Conservation (phyloP, 2,888 invertebrate genomes). For the Artemia sp. region DNA sequence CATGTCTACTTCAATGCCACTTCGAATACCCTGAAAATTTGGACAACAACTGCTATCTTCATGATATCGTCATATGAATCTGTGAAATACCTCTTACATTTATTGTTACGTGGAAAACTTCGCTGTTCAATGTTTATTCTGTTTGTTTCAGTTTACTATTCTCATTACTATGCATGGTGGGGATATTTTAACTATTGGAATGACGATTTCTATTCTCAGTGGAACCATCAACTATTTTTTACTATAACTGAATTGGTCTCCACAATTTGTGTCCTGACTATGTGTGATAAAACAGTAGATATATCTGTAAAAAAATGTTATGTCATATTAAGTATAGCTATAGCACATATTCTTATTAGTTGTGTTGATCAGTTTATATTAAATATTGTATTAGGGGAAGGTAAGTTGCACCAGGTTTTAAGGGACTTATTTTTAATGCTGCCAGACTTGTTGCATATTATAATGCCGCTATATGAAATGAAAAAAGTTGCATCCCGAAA, state of each 20-base stretch:
- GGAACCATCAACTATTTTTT: constrained; percentile 50
- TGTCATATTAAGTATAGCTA: constrained; percentile 41
- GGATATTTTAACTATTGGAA: constrained; percentile 51
- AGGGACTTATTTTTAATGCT: constrained; percentile 50
- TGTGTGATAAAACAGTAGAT: constrained; percentile 38
- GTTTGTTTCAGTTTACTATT: constrained; percentile 45
- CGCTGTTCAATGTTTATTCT: constrained; percentile 44
- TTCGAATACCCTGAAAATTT: constrained; percentile 46
- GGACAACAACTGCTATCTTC: constrained; percentile 42
- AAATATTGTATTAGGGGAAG: constrained; percentile 46
- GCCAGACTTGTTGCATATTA: constrained; percentile 45
- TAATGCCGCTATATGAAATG: constrained; percentile 37
- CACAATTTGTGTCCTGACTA: constrained; percentile 40
- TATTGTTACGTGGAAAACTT: constrained; percentile 39
- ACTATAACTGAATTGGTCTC: constrained; percentile 45
- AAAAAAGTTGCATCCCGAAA: constrained; percentile 27
- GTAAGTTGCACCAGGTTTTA: constrained; percentile 46
- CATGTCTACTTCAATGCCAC: constrained; percentile 54
- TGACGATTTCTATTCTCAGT: constrained; percentile 49
- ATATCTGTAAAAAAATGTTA: constrained; percentile 41
- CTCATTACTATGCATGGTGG: constrained; percentile 53
- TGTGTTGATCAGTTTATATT: constrained; percentile 47
- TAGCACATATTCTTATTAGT: constrained; percentile 44
- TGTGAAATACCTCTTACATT: constrained; percentile 39
- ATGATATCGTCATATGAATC: constrained; percentile 45